phyloP scores from a whole-genome alignment of 2,888 invertebrate species.

The Acleris sparsana region DNA sequence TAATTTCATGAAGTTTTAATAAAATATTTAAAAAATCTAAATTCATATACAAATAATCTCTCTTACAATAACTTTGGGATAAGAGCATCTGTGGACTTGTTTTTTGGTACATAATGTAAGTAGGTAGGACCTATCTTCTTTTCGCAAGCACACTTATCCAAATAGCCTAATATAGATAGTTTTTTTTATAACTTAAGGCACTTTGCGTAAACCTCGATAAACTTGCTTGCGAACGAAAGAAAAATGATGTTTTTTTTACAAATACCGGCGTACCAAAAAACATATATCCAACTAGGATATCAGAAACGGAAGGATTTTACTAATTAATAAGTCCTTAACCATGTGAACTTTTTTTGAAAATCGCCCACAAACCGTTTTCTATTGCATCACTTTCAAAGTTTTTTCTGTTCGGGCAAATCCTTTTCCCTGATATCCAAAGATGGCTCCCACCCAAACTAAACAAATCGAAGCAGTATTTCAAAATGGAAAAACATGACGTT shows the following conservation, averaged over 20 bases:
- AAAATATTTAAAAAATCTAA: conserved; percentile 75
- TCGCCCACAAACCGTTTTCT: background rate
- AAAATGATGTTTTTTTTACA: too few relatives aligned
- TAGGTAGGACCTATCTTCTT: too few relatives aligned
- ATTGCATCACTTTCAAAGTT: background rate
- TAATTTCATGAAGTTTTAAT: conserved; percentile 72
- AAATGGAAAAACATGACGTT: conserved; percentile 79
- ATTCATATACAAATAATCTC: conserved; percentile 82
- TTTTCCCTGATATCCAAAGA: background rate
- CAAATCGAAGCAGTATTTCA: conserved; percentile 69
- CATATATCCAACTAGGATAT: background rate
- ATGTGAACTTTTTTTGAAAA: background rate
- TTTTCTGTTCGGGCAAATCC: background rate
- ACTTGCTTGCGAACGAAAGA: too few relatives aligned
- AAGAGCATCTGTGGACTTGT: conserved; percentile 12
- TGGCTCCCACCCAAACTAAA: conserved; percentile 60
- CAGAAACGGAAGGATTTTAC: background rate
- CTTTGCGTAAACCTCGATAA: too few relatives aligned
- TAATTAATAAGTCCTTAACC: background rate
- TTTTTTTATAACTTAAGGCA: too few relatives aligned
- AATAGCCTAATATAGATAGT: too few relatives aligned
- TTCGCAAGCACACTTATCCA: too few relatives aligned
- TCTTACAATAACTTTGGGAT: conserved; percentile 59
- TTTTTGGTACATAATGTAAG: conserved; percentile 1
- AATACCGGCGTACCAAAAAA: background rate